Evolutionary conservation across 2,113 vertebrate species (phyloP).

Genomic region (Maccullochella peelii): DNA sequence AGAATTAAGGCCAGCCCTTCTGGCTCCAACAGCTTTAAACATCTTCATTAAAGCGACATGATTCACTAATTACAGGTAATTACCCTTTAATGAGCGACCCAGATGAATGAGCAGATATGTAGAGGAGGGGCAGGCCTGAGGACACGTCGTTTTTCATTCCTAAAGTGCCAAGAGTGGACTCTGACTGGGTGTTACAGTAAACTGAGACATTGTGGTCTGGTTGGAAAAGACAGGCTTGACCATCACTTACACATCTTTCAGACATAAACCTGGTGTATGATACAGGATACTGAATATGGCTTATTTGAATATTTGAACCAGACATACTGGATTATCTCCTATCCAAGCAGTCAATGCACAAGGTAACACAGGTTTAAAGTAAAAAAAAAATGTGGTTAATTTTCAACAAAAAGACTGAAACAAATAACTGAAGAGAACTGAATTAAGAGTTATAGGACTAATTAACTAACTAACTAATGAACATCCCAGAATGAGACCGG

Average conservation of each 20-base stretch:
- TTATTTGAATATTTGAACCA: neutral
- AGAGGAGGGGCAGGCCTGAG: slow-evolving; percentile 65
- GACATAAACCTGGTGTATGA: neutral
- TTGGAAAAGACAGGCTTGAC: slow-evolving; percentile 1
- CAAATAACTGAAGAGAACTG: no score
- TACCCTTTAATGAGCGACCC: slow-evolving; percentile 77
- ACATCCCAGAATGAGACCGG: no score
- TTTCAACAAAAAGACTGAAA: no score
- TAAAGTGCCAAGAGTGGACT: slow-evolving; percentile 34
- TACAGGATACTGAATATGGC: neutral
- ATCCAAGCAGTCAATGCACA: no score
- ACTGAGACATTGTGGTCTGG: neutral
- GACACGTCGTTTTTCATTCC: slow-evolving; percentile 61
- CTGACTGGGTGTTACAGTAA: slow-evolving; percentile 16
- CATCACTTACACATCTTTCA: neutral
- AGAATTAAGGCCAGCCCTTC: slow-evolving; percentile 74
- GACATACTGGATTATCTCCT: neutral
- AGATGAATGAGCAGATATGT: slow-evolving; percentile 78
- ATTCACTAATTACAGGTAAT: slow-evolving; percentile 85
- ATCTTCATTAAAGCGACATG: slow-evolving; percentile 81
- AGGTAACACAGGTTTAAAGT: no score
- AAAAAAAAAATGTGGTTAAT: no score
- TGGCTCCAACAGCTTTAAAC: slow-evolving; percentile 75
- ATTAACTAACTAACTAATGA: no score
- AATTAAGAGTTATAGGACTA: no score